A percentile compares a stretch with the other conserved stretches of the same genome.
Conservation (phyloP, 1,140 invertebrate species). For the Solenopsis invicta region DNA sequence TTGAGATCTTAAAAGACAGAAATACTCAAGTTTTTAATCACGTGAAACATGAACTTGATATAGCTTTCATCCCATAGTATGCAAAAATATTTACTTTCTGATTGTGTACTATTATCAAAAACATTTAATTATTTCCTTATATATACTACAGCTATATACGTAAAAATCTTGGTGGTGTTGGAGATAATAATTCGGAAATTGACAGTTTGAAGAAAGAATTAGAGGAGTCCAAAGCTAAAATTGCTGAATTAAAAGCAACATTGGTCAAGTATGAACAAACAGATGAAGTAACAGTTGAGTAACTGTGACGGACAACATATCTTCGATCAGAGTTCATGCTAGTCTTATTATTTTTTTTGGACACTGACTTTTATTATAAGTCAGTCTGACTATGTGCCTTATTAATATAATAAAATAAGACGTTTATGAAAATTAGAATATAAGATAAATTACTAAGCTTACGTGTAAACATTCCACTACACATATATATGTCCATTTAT, state of each 20-base stretch:
- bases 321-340: constrained; percentile 59
- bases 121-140: constrained; percentile 72
- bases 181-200: constrained; percentile 78
- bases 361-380: constrained; percentile 81
- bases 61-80: not conserved
- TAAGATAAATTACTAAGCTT: constrained; percentile 68
- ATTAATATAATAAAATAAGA: constrained; percentile 56
- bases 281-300: constrained; percentile 73
- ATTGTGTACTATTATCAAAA: not conserved
- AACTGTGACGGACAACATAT: constrained; percentile 50
- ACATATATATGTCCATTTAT: constrained; percentile 31
- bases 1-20: not conserved
- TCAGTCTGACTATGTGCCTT: constrained; percentile 73
- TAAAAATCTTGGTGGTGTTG: constrained; percentile 84
- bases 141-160: constrained; percentile 84
- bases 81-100: not conserved
- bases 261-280: constrained; percentile 81
- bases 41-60: not conserved
- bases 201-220: constrained; percentile 87
- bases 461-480: constrained; percentile 67
- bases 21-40: not conserved
- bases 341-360: constrained; percentile 74
- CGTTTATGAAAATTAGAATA: constrained; percentile 50
- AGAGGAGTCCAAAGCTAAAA: constrained; percentile 87
- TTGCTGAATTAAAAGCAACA: constrained; percentile 89